Percentiles rank a stretch among this genome's conserved stretches.
Evolutionary conservation across 2,888 invertebrate genomes (phyloP).

Genomic region (Drepana falcataria): DNA sequence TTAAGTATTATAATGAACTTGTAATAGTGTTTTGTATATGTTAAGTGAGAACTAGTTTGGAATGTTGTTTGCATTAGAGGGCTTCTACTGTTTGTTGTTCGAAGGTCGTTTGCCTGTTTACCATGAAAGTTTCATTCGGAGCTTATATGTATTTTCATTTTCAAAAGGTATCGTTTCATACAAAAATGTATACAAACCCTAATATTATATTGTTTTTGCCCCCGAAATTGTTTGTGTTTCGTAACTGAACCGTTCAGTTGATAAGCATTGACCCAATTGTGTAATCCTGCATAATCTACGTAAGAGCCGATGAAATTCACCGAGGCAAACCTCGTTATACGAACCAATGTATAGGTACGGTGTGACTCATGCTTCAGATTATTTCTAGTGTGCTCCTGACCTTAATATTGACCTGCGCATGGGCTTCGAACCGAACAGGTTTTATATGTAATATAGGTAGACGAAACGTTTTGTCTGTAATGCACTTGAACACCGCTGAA

Average conservation of each 20-base stretch:
- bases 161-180: background rate
- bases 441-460: background rate
- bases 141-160: background rate
- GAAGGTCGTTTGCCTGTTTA: slow-evolving; percentile 5
- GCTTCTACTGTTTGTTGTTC: slow-evolving; percentile 11
- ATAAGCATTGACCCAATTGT: slow-evolving; percentile 36
- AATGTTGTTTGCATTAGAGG: slow-evolving; percentile 28
- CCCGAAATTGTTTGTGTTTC: slow-evolving; percentile 19
- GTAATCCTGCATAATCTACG: slow-evolving; percentile 24
- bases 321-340: background rate
- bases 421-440: slow-evolving; percentile 22
- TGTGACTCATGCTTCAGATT: slow-evolving; percentile 3
- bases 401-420: slow-evolving; percentile 27
- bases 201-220: slow-evolving; percentile 4
- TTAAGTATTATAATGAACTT: background rate
- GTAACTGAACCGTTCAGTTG: slow-evolving; percentile 23
- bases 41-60: slow-evolving; percentile 18
- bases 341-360: background rate
- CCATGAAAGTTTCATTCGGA: background rate
- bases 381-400: slow-evolving; percentile 16
- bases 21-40: slow-evolving; percentile 7
- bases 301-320: background rate
- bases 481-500: background rate
- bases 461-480: background rate
- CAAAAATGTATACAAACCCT: slow-evolving; percentile 7